Evolutionary conservation across 2,113 vertebrate genomes (phyloP).

Genomic region (Corythornis madagascariensis): DNA sequence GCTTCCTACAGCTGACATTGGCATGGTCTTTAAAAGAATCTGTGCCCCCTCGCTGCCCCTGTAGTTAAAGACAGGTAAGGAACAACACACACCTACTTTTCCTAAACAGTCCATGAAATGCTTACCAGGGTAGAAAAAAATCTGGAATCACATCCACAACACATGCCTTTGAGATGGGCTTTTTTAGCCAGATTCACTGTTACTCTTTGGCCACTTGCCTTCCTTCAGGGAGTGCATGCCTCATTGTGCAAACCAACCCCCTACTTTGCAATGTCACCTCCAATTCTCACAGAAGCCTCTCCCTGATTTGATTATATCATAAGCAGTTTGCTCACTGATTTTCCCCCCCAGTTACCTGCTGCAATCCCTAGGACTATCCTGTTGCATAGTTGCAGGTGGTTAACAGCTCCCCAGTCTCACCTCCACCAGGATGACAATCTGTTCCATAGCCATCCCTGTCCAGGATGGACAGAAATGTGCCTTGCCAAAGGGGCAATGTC

Average conservation of each 20-base stretch:
- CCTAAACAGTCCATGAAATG: not conserved
- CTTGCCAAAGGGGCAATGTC: not conserved
- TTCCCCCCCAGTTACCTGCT: not conserved
- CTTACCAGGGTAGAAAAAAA: not conserved
- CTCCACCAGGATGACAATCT: not conserved
- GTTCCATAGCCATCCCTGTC: not conserved
- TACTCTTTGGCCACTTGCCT: not conserved
- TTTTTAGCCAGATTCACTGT: not conserved
- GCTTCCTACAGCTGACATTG: not conserved
- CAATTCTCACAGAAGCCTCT: not conserved
- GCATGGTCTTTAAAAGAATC: fast-evolving
- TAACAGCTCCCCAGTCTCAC: not conserved
- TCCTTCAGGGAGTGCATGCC: not conserved
- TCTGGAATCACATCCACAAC: not conserved
- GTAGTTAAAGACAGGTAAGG: not conserved
- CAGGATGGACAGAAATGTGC: not conserved
- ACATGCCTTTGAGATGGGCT: not conserved
- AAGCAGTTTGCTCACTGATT: not conserved
- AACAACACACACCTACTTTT: not conserved
- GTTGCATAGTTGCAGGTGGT: fast-evolving
- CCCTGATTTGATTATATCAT: not conserved
- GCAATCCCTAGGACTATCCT: not conserved
- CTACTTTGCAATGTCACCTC: not conserved
- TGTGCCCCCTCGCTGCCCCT: not conserved
- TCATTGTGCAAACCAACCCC: not conserved